phyloP scores from a whole-genome alignment of 2,797 vertebrate species.

The Acanthornis magna region DNA sequence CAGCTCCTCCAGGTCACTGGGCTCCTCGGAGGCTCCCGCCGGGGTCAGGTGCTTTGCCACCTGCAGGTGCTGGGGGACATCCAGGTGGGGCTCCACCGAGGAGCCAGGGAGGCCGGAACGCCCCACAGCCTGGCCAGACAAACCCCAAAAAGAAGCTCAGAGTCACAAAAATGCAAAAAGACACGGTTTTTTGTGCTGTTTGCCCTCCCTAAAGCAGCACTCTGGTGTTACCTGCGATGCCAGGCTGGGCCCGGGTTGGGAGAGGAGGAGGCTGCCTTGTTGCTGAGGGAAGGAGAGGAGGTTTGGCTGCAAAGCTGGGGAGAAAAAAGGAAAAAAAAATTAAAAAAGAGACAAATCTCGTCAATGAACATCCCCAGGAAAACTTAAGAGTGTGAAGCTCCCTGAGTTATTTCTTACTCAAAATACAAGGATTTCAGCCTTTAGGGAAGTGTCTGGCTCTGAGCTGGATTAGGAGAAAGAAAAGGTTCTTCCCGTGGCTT shows the following conservation, averaged over 20 bases:
- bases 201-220: background rate
- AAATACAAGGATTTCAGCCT: rapidly evolving
- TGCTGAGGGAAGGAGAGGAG: constrained; percentile 89
- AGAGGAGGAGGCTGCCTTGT: constrained; percentile 85
- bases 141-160: background rate
- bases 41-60: constrained; percentile 86
- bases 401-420: background rate
- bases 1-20: constrained; percentile 94
- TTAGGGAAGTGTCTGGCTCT: background rate
- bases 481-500: background rate
- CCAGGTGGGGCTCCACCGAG: constrained; percentile 89
- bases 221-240: constrained; percentile 84
- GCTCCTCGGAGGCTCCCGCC: constrained; percentile 84
- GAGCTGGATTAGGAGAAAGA: background rate
- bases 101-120: constrained; percentile 86
- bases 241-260: constrained; percentile 88
- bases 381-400: background rate
- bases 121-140: constrained; percentile 79
- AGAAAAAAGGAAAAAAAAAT: background rate
- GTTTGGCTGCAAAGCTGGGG: constrained; percentile 89
- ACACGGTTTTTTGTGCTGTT: rapidly evolving
- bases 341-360: background rate
- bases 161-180: rapidly evolving
- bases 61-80: constrained; percentile 87
- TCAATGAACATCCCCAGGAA: background rate